These are phyloP conservation scores for Drosophila nasuta DNA, from an alignment of 1,140 invertebrate genomes.

Conservation along the genomic window DNA sequence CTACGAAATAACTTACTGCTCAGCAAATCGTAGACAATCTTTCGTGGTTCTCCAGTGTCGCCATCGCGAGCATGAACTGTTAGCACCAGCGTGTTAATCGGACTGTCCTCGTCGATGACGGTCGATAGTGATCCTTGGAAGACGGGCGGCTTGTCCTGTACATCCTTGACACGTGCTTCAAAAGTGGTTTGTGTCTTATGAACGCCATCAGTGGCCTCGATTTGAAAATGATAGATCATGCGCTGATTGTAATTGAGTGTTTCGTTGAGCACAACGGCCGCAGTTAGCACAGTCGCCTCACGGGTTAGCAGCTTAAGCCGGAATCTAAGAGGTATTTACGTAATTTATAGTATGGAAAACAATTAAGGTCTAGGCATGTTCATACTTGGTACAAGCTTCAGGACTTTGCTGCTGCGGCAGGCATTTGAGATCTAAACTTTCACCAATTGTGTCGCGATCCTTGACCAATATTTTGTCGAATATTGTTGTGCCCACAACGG, in stretches of 20 bases:
- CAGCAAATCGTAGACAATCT: conserved; percentile 91
- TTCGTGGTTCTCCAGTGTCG: conserved; percentile 91
- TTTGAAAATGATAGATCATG: conserved; percentile 89
- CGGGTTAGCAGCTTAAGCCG: conserved; percentile 88
- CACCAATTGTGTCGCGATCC: conserved; percentile 92
- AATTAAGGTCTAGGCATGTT: background rate
- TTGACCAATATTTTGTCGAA: conserved; percentile 90
- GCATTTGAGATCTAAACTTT: conserved; percentile 92
- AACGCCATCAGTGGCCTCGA: conserved; percentile 91
- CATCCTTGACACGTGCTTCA: conserved; percentile 91
- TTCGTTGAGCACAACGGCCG: conserved; percentile 88
- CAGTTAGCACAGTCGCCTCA: conserved; percentile 88
- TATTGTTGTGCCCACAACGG: conserved; percentile 90
- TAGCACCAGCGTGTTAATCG: conserved; percentile 93
- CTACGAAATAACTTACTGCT: conserved; percentile 88
- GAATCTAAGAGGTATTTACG: conserved; percentile 85
- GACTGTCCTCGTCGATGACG: conserved; percentile 92
- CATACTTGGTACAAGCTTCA: conserved; percentile 80
- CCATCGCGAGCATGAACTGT: conserved; percentile 92
- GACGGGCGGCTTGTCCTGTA: conserved; percentile 93
- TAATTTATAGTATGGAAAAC: background rate
- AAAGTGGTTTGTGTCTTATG: conserved; percentile 90
- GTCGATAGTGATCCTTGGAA: conserved; percentile 93
- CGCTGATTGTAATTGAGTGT: conserved; percentile 90
- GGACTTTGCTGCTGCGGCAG: conserved; percentile 74